Conservation (phyloP, 1,140 invertebrate species). For the Magallana angulata region DNA sequence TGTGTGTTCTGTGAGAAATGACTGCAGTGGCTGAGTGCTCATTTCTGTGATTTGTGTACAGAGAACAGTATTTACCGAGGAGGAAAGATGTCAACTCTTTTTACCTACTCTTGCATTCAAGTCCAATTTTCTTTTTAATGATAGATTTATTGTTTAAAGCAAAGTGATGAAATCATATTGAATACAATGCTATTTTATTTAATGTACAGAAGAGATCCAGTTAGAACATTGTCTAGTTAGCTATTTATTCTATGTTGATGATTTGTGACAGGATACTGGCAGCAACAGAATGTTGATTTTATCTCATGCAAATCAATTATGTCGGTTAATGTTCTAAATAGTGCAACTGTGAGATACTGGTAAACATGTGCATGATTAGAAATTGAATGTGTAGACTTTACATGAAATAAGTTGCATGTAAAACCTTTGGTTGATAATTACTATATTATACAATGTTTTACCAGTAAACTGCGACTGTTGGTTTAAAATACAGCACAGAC, state of each 20-base stretch:
- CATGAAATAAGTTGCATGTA: no score
- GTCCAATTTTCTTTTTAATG: background rate
- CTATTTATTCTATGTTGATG: slow-evolving; percentile 14
- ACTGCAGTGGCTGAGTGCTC: background rate
- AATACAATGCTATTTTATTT: background rate
- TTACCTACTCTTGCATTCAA: background rate
- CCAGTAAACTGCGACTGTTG: no score
- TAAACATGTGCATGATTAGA: no score
- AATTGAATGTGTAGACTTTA: no score
- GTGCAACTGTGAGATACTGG: no score
- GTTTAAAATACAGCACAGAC: no score
- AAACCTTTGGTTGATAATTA: no score
- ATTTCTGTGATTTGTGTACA: background rate
- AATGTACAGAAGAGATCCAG: background rate
- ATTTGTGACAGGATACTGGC: slow-evolving; percentile 7
- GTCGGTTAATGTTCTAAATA: no score
- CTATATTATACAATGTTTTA: no score
- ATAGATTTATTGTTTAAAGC: background rate
- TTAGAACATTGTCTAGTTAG: background rate
- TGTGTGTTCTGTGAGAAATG: background rate
- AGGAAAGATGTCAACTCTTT: background rate
- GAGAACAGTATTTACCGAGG: background rate
- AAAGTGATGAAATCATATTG: background rate
- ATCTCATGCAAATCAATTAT: background rate
- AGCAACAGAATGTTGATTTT: slow-evolving; percentile 22